A percentile compares a stretch with the other conserved stretches of the same genome.
These are phyloP conservation scores for Galemys pyrenaicus DNA, from an alignment of 2,113 vertebrate genomes.

Conservation along the genomic window DNA sequence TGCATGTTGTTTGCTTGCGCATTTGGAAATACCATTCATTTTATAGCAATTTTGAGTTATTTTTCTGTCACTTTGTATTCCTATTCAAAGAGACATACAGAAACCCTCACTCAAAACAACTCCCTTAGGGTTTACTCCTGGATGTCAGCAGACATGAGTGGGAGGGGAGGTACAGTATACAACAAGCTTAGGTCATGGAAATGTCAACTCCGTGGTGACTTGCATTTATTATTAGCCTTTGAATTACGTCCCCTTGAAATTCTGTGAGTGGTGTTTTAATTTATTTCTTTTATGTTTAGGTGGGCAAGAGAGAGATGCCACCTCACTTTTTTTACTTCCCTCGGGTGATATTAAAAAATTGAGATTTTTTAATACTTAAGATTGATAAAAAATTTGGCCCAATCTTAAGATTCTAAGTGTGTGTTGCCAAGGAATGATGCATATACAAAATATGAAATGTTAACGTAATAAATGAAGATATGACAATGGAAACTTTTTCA, in stretches of 20 bases:
- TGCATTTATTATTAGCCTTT: slow-evolving; percentile 71
- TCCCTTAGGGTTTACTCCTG: slow-evolving; percentile 83
- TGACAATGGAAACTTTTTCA: slow-evolving; percentile 33
- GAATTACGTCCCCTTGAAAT: slow-evolving; percentile 73
- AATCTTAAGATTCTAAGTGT: background rate
- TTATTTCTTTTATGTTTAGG: slow-evolving; percentile 9
- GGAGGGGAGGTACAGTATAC: slow-evolving; percentile 73
- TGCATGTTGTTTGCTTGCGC: slow-evolving; percentile 87
- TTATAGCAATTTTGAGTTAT: slow-evolving; percentile 91
- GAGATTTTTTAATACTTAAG: too few relatives aligned
- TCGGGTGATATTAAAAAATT: slow-evolving; percentile 15
- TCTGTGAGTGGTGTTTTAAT: slow-evolving; percentile 52
- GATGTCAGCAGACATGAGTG: slow-evolving; percentile 77
- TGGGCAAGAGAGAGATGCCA: background rate
- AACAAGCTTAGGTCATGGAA: slow-evolving; percentile 81
- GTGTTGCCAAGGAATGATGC: background rate
- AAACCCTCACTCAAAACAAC: slow-evolving; percentile 85
- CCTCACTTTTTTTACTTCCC: background rate
- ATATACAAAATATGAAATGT: background rate
- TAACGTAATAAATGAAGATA: background rate
- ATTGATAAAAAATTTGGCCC: too few relatives aligned
- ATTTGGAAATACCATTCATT: slow-evolving; percentile 88
- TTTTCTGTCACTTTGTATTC: slow-evolving; percentile 91
- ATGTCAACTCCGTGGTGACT: slow-evolving; percentile 80
- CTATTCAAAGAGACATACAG: slow-evolving; percentile 83